Evolutionary conservation across 2,797 vertebrate genomes (phyloP).

Genomic region (Allobates femoralis): DNA sequence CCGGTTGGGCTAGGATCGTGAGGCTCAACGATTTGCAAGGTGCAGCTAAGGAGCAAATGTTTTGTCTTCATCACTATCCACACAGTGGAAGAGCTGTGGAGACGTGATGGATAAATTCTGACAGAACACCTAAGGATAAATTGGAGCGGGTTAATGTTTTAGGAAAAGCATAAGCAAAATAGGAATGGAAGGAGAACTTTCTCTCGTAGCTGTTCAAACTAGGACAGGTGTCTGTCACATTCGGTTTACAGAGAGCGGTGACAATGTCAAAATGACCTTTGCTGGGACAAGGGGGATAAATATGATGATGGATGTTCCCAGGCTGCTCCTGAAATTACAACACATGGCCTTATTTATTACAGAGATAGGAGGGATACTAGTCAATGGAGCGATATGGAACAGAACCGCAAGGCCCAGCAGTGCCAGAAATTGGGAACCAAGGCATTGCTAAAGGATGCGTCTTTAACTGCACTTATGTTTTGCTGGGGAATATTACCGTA

Average conservation of each 20-base stretch:
- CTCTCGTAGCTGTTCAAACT: constrained; percentile 54
- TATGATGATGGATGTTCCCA: constrained; percentile 25
- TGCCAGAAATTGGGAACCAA: not conserved
- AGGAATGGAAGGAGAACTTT: constrained; percentile 52
- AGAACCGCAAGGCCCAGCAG: not conserved
- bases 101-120: constrained; percentile 59
- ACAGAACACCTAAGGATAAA: constrained; percentile 48
- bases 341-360: not conserved
- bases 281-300: constrained; percentile 35
- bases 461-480: not conserved
- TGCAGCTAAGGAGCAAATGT: constrained; percentile 29
- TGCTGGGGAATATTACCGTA: not conserved
- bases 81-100: constrained; percentile 37
- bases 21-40: constrained; percentile 52
- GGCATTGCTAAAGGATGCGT: not conserved
- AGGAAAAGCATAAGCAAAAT: constrained; percentile 43
- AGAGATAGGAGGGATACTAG: not conserved
- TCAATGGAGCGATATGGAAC: not conserved
- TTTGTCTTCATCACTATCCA: constrained; percentile 32
- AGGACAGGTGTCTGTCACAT: constrained; percentile 61
- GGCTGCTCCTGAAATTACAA: not conserved
- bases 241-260: constrained; percentile 54
- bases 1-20: constrained; percentile 45
- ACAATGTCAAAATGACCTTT: constrained; percentile 59
- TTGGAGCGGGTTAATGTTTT: constrained; percentile 56